Evolutionary conservation across 2,888 invertebrate species (phyloP).

Genomic region (Campoplex capitator): DNA sequence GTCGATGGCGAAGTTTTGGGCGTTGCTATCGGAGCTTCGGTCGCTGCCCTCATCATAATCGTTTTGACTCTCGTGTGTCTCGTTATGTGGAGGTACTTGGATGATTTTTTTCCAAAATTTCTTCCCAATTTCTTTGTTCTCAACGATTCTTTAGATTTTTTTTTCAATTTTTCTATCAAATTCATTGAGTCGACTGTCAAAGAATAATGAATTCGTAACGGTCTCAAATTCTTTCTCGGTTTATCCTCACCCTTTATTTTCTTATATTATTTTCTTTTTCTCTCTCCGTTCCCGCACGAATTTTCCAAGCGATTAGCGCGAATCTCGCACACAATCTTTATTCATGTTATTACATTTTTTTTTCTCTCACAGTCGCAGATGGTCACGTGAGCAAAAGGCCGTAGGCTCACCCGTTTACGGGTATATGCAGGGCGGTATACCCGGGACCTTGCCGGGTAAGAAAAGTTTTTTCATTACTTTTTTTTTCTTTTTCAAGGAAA

Average conservation of each 20-base stretch:
- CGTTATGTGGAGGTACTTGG: conserved; percentile 93
- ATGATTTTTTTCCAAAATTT: neutral
- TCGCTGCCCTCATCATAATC: conserved; percentile 95
- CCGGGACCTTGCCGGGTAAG: conserved; percentile 81
- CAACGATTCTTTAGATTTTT: neutral
- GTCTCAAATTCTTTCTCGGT: neutral
- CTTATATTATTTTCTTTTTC: conserved; percentile 1
- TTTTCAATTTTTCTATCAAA: neutral
- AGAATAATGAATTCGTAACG: neutral
- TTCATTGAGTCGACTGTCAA: neutral
- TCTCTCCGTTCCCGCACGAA: neutral
- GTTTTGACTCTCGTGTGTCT: conserved; percentile 94
- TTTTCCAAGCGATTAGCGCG: conserved; percentile 6
- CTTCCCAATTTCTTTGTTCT: neutral
- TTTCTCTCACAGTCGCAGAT: conserved; percentile 89
- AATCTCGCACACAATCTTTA: conserved; percentile 50
- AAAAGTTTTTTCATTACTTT: conserved; percentile 18
- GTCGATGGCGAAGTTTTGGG: conserved; percentile 96
- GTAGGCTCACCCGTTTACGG: conserved; percentile 94
- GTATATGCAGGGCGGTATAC: conserved; percentile 89
- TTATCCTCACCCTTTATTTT: neutral
- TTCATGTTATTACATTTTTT: conserved; percentile 65
- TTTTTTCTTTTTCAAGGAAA: neutral
- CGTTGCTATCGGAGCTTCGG: conserved; percentile 95
- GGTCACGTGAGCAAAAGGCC: conserved; percentile 95